Conservation (phyloP, 2,113 vertebrate genomes). For the Laterallus jamaicensis region DNA sequence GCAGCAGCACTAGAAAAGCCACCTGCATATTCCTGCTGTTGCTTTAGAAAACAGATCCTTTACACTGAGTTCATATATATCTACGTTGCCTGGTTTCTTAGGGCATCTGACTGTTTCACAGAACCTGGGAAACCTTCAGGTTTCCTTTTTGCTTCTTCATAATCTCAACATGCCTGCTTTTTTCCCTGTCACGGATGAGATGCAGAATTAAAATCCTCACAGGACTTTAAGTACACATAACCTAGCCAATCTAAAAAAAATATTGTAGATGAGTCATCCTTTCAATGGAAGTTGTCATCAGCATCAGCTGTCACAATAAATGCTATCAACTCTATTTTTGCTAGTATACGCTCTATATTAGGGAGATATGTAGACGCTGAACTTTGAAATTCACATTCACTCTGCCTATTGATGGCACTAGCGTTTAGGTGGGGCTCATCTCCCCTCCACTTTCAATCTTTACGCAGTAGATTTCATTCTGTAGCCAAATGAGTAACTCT, state of each 20-base stretch:
- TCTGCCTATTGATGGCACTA: neutral
- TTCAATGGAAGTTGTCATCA: neutral
- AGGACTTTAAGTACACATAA: neutral
- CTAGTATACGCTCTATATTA: neutral
- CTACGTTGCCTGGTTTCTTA: neutral
- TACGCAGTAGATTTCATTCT: neutral
- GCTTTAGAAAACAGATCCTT: neutral
- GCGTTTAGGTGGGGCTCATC: neutral
- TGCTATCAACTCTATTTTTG: neutral
- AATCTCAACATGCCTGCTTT: neutral
- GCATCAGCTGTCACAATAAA: conserved; percentile 11
- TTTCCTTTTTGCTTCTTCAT: conserved; percentile 4
- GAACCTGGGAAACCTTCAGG: conserved; percentile 3
- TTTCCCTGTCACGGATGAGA: neutral
- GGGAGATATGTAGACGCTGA: neutral
- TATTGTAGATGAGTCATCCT: neutral
- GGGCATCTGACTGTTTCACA: neutral
- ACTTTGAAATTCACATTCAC: neutral
- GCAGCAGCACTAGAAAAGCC: neutral
- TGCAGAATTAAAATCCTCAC: neutral
- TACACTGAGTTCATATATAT: neutral
- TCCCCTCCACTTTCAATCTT: neutral
- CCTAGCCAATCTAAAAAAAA: neutral
- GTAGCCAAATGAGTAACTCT: neutral
- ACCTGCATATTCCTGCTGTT: neutral